These are phyloP conservation scores for Alexandromys fortis DNA, from an alignment of 2,113 vertebrate species.

Conservation along the genomic window DNA sequence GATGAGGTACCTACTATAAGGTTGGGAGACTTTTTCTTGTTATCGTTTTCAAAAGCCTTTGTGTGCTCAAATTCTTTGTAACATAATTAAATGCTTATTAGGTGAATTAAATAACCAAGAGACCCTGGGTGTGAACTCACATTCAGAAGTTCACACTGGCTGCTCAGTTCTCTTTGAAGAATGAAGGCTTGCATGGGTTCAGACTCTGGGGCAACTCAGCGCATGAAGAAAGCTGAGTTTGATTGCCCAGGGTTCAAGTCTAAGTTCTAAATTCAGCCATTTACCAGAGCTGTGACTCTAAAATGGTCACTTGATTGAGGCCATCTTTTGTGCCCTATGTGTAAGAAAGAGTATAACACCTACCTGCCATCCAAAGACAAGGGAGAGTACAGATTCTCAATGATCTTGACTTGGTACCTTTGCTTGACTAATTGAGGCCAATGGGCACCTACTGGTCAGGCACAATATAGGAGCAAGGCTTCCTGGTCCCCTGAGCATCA, in stretches of 20 bases:
- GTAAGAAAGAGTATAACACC: not conserved
- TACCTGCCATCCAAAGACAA: not conserved
- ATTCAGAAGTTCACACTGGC: slow-evolving; percentile 49
- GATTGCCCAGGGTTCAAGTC: not conserved
- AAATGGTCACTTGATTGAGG: not conserved
- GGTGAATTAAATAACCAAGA: slow-evolving; percentile 49
- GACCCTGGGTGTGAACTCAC: slow-evolving; percentile 11
- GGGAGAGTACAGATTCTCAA: not conserved
- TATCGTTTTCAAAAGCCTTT: slow-evolving; percentile 57
- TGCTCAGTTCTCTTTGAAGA: not conserved
- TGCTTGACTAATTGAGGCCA: not conserved
- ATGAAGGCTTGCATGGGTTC: not conserved
- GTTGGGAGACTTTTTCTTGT: slow-evolving; percentile 46
- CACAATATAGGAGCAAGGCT: not conserved
- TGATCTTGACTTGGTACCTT: not conserved
- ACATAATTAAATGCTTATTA: slow-evolving; percentile 20
- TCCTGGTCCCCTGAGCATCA: not conserved
- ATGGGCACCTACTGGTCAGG: not conserved
- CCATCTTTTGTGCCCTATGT: not conserved
- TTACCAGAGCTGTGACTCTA: not conserved
- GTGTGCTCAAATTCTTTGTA: slow-evolving; percentile 38
- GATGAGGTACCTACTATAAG: not conserved
- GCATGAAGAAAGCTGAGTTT: not conserved
- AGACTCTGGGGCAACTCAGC: not conserved
- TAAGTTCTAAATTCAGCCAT: not conserved